Base-by-base conservation (phyloP, 2,888 invertebrate species). In the Hypolimnas misippus region DNA sequence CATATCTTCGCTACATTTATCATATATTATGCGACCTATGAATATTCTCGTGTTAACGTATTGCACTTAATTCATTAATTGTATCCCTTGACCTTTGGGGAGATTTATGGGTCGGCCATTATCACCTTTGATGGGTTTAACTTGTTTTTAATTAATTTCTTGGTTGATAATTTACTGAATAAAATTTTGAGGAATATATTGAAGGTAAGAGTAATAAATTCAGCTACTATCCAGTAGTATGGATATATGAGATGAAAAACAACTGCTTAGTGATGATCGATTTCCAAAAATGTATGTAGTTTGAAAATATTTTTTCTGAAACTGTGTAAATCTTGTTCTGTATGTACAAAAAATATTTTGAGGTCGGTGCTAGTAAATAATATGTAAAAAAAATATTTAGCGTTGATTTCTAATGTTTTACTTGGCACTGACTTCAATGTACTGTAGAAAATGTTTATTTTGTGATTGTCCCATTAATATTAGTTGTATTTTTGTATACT, bases 1-100 rank as follows among this genome's bases (percentile, higher is more conserved):
- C 87, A 87, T 86, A 86, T 83, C 75, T 83, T 75, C 79, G 79
- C 76, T 78, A 77, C 85, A 86, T 87, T 84, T 85, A 87, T 87
- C 44, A 17, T 44, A 44, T 44, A 44, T 44, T 44, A 44, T 44
- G 8, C 19, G 76, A 67, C 81, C 87, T 81, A 86, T 88, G 87
- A 86, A 89, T 88, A 87, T 87, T 87, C 83, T 81, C 76, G 81
- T 86, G 89, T 87, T 89, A 86, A 82, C 85, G 81, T 77, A 77
- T 78, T 65, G 69, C 72, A 73, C 77, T 86, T 86, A 86, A 84
- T 86, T 88, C 88, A 87, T 87, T 87, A 86, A 86, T 86, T 86
- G 86, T 83, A 78, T 78, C 76, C 73, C 59, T 73, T 76, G 81
- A 83, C 82, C 84, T 74, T 73, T 67, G 74, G 72, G 63, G 76